These are phyloP conservation scores for Bubalus kerabau DNA, from an alignment of 2,113 vertebrate species.

Conservation along the genomic window DNA sequence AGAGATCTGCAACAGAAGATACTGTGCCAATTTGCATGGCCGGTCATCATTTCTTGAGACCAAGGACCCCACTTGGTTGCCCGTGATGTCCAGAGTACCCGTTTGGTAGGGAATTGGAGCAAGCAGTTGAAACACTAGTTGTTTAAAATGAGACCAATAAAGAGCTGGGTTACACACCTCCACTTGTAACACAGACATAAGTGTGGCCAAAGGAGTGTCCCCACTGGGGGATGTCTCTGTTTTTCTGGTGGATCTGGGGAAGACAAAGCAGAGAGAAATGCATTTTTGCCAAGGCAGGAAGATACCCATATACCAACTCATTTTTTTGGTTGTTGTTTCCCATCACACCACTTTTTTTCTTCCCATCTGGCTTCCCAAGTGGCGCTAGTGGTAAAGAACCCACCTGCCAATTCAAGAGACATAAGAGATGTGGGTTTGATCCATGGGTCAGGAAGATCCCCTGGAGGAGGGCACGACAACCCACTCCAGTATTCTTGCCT, in stretches of 20 bases:
- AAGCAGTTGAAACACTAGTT: neutral
- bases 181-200: neutral
- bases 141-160: neutral
- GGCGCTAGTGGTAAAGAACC: neutral
- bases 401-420: neutral
- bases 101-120: neutral
- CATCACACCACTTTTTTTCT: neutral
- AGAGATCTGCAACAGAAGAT: neutral
- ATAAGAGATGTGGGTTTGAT: neutral
- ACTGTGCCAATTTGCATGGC: neutral
- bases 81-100: neutral
- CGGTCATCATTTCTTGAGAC: neutral
- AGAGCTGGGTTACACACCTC: neutral
- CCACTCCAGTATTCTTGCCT: neutral
- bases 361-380: neutral
- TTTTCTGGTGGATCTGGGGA: neutral
- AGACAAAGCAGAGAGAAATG: neutral
- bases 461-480: neutral
- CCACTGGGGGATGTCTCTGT: neutral
- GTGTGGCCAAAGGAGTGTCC: neutral
- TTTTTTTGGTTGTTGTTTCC: neutral
- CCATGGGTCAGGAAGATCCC: neutral
- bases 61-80: neutral
- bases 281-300: neutral
- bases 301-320: neutral